These are phyloP conservation scores for Phoeniculus purpureus DNA, from an alignment of 2,797 vertebrate species.

Conservation along the genomic window DNA sequence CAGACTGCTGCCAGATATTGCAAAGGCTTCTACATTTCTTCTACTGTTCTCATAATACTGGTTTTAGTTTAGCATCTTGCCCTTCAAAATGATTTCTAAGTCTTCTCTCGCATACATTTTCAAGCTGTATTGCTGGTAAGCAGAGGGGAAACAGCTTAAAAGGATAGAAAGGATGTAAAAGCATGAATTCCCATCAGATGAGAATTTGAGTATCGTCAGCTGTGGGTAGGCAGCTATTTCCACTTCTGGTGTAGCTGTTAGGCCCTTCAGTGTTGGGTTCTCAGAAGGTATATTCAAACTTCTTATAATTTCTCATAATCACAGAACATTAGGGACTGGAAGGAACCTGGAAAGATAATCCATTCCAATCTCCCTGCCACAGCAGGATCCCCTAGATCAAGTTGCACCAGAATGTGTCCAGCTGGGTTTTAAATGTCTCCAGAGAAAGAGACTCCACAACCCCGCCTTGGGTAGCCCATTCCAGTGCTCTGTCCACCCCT, in stretches of 20 bases:
- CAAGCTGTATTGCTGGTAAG: neutral
- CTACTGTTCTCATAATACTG: rapidly evolving
- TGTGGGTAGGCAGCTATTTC: neutral
- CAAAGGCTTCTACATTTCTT: neutral
- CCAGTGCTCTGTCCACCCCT: too few relatives aligned
- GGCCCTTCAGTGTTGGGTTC: neutral
- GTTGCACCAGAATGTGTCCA: too few relatives aligned
- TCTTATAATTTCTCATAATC: neutral
- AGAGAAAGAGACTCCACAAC: too few relatives aligned
- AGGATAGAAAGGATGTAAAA: neutral
- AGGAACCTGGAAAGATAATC: too few relatives aligned
- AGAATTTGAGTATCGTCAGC: neutral
- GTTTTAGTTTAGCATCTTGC: neutral
- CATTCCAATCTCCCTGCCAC: too few relatives aligned
- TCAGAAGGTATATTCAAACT: neutral
- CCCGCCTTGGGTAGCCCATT: too few relatives aligned
- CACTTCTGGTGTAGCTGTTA: neutral
- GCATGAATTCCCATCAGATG: neutral
- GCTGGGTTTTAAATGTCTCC: too few relatives aligned
- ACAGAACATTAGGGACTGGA: too few relatives aligned
- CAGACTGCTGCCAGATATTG: neutral
- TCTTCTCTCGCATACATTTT: neutral
- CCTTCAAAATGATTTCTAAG: neutral
- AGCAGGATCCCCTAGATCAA: too few relatives aligned
- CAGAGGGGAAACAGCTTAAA: neutral